phyloP scores from a whole-genome alignment of 2,797 vertebrate species.

The Cryptoprocta ferox region DNA sequence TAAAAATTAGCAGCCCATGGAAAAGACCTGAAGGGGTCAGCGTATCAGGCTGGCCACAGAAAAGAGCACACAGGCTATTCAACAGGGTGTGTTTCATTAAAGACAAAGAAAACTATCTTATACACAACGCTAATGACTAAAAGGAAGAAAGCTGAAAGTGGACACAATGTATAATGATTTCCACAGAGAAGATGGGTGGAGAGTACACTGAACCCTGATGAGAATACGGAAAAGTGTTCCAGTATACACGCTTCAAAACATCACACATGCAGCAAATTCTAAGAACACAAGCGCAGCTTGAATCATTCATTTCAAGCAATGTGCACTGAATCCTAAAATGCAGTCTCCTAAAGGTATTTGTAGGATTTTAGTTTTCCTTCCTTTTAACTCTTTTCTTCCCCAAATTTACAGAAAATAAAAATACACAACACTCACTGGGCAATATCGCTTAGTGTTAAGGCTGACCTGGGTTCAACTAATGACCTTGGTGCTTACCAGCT shows the following conservation, averaged over 20 bases:
- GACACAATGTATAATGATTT: background rate
- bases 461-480: background rate
- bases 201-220: background rate
- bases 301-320: background rate
- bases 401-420: slow-evolving; percentile 45
- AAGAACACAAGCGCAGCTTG: background rate
- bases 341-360: background rate
- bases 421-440: background rate
- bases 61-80: background rate
- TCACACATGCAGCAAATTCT: background rate
- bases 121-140: background rate
- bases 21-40: background rate
- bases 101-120: slow-evolving; percentile 7
- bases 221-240: background rate
- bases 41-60: background rate
- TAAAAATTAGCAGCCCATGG: slow-evolving; percentile 31
- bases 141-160: background rate
- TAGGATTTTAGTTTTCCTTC: slow-evolving; percentile 9
- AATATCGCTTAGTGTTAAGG: background rate
- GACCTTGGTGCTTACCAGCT: background rate
- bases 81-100: background rate
- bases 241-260: background rate
- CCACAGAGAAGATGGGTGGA: slow-evolving; percentile 6
- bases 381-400: background rate
- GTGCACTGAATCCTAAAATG: background rate